Percentiles rank a stretch among this genome's conserved stretches.
Evolutionary conservation across 1,140 invertebrate species (phyloP).

Genomic region (Drosophila kepulauana): DNA sequence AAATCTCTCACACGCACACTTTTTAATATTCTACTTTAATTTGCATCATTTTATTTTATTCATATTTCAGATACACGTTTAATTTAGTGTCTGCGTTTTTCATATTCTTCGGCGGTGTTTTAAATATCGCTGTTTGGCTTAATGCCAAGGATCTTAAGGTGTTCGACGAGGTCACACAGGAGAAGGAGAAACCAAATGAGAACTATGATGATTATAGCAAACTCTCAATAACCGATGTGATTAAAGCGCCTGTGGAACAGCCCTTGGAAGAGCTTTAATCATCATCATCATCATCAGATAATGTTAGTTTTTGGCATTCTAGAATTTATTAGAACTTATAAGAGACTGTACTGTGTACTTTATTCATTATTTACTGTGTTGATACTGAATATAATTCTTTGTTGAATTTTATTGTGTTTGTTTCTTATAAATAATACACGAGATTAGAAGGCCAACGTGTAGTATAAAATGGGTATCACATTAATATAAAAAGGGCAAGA

Average conservation of each 20-base stretch:
- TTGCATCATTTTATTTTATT: neutral
- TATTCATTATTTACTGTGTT: neutral
- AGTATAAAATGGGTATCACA: too few species aligned
- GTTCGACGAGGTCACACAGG: slow-evolving; percentile 88
- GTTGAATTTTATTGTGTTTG: neutral
- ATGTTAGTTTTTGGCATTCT: neutral
- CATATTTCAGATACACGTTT: slow-evolving; percentile 85
- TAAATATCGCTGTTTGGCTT: slow-evolving; percentile 89
- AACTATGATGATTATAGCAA: slow-evolving; percentile 10
- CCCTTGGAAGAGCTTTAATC: neutral
- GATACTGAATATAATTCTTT: neutral
- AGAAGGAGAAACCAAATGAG: slow-evolving; percentile 70
- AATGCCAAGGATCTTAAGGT: slow-evolving; percentile 89
- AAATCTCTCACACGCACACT: neutral
- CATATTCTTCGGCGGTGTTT: slow-evolving; percentile 87
- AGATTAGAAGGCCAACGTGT: too few species aligned
- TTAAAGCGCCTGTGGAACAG: neutral
- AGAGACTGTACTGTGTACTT: slow-evolving; percentile 2
- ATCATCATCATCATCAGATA: neutral
- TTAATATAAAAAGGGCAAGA: too few species aligned
- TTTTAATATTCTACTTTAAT: neutral
- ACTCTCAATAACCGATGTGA: slow-evolving; percentile 1
- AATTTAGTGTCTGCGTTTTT: slow-evolving; percentile 88
- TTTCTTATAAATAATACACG: neutral
- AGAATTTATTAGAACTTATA: neutral